These are phyloP conservation scores for Yponomeuta sedellus DNA, from an alignment of 2,888 invertebrate genomes.

Conservation along the genomic window DNA sequence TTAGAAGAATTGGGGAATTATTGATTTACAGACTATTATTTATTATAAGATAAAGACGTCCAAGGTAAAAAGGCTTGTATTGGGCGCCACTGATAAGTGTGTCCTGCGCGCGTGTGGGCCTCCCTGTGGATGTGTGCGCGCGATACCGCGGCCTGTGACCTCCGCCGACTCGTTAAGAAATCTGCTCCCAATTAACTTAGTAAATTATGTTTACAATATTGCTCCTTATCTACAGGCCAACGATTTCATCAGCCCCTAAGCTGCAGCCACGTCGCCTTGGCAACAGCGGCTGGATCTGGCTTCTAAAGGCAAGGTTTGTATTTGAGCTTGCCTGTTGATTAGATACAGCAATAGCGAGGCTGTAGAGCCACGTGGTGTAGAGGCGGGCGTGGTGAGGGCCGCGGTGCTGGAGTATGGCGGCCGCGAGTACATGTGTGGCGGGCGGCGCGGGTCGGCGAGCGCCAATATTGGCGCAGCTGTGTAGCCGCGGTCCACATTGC, in stretches of 20 bases:
- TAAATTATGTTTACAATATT: slow-evolving; percentile 1
- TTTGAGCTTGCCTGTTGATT: too few species aligned
- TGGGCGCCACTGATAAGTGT: neutral
- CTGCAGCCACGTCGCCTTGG: neutral
- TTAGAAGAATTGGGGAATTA: neutral
- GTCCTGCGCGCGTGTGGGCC: neutral
- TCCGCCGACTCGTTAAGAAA: neutral
- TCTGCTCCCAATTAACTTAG: neutral
- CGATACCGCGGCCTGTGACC: neutral
- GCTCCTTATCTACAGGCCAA: neutral
- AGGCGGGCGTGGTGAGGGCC: too few species aligned
- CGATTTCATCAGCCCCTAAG: neutral
- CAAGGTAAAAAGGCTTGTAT: neutral
- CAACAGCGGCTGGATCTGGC: neutral
- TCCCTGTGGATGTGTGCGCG: neutral
- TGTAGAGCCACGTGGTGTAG: too few species aligned
- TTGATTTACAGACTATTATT: neutral
- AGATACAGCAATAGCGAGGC: too few species aligned
- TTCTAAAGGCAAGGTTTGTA: too few species aligned
- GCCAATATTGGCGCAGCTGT: neutral
- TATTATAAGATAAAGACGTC: neutral
- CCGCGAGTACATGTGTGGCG: too few species aligned
- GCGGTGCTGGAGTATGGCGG: too few species aligned
- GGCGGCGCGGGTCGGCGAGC: neutral
- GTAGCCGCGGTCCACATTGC: neutral